A percentile compares a stretch with the other conserved stretches of the same genome.
Conservation (phyloP, 2,797 vertebrate genomes). For the Enteromius unitaeniatus region DNA sequence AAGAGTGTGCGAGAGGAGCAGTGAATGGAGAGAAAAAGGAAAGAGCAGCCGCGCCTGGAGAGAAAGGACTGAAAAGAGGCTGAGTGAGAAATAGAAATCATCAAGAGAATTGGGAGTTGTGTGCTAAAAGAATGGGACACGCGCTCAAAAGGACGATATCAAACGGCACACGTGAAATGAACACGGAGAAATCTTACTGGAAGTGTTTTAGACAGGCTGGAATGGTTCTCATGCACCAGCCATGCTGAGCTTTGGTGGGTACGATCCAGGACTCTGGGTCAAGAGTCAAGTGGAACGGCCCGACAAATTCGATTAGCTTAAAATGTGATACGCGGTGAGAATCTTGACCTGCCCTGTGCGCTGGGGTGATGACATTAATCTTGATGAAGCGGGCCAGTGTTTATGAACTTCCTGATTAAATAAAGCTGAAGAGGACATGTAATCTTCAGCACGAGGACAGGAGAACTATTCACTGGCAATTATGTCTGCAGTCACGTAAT, state of each 20-base stretch:
- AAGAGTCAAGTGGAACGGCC: constrained; percentile 20
- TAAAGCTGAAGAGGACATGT: constrained; percentile 10
- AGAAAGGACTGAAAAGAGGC: constrained; percentile 54
- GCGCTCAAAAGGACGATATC: constrained; percentile 25
- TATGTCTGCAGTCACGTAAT: not conserved
- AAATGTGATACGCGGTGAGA: constrained; percentile 26
- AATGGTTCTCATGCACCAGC: not conserved
- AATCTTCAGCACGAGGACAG: not conserved
- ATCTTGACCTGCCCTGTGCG: constrained; percentile 19
- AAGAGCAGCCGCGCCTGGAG: constrained; percentile 43
- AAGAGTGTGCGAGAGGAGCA: constrained; percentile 17
- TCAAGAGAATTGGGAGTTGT: constrained; percentile 53
- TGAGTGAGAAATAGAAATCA: constrained; percentile 61
- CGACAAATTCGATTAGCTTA: constrained; percentile 55
- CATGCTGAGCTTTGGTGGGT: not conserved
- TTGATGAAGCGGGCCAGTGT: constrained; percentile 55
- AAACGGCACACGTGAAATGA: not conserved
- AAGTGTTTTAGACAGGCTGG: not conserved
- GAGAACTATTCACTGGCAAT: not conserved
- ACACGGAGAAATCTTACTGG: not conserved
- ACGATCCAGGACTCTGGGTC: constrained; percentile 27
- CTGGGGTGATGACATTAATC: constrained; percentile 49
- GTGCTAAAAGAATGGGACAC: constrained; percentile 41
- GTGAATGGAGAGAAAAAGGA: constrained; percentile 30
- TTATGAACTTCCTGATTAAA: constrained; percentile 36